Base-by-base conservation (phyloP, 1,140 invertebrate genomes). In the Globodera rostochiensis region DNA sequence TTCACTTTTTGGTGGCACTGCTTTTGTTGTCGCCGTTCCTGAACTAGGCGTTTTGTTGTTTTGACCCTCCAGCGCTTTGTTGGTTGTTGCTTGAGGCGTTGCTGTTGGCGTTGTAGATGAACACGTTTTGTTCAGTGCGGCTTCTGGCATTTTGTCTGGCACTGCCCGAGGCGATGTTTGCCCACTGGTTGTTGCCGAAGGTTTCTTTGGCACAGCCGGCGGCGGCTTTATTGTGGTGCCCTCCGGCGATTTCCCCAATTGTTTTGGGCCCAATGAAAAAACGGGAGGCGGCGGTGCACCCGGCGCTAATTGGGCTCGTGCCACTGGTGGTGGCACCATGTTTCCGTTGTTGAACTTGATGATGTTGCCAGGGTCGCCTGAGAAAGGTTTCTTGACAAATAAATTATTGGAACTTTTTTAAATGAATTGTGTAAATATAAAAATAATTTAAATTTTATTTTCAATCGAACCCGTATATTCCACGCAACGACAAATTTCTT, bases 391-490 rank as follows among this genome's bases (percentile, higher is more conserved):
- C n/a, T 64, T 64, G 4, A 25, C 13, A 64, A 53, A 53, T 36
- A 36, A 25, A 36, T 36, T 36, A n/a, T 36, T 36, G 36, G 36
- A 36, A 53, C 4, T 13, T 5, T 53, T 50, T 53, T 9, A 53
- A 53, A 53, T 53, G 7, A 53, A 36, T 36, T 36, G 36, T 36
- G 36, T 36, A 36, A 36, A 36, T 36, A 36, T 36, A 36, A 25
- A 25, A 25, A 57, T 15, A 76, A 19, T 77, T 77, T 66, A 15
- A 19, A 25, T 6, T 45, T 60, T 66, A 77, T 25, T 45, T 45
- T 21, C 71, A 25, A 73, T 73, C 80, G 77, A 80, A 76, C 82
- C 82, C 3, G 82, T 81, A 46, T 83, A 81, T 82, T 82, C 57
- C 46, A 83, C 60, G 45, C 25, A 76, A 49, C 69, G 19, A 77